These are phyloP conservation scores for Teleopsis dalmanni DNA, from an alignment of 1,140 invertebrate genomes.

Conservation along the genomic window DNA sequence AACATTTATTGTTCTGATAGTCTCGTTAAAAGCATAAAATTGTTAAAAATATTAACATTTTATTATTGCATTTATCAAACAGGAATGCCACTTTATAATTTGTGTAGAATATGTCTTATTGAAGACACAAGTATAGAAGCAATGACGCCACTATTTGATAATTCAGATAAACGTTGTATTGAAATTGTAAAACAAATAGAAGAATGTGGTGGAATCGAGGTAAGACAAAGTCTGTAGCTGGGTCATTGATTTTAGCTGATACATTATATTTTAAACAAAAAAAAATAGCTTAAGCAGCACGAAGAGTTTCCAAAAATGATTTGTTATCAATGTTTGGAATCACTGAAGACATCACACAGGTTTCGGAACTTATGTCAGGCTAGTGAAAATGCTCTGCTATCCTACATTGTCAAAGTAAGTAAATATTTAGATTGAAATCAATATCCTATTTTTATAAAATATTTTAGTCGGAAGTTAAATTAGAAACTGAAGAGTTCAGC, in stretches of 20 bases:
- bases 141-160: constrained; percentile 33
- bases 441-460: not conserved
- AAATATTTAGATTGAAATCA: not conserved
- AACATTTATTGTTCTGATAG: too few species aligned
- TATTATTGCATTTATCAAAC: not conserved
- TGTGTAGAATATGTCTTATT: constrained; percentile 34
- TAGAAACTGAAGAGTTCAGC: constrained; percentile 25
- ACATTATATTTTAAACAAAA: too few species aligned
- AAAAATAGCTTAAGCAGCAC: constrained; percentile 28
- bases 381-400: constrained; percentile 31
- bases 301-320: constrained; percentile 37
- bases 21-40: too few species aligned
- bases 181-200: constrained; percentile 34
- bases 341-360: constrained; percentile 24
- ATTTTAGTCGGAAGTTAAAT: constrained; percentile 29
- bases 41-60: too few species aligned
- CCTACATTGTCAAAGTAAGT: constrained; percentile 32
- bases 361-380: constrained; percentile 33
- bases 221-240: too few species aligned
- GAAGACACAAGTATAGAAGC: constrained; percentile 26
- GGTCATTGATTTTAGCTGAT: too few species aligned
- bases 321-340: constrained; percentile 25
- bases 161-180: constrained; percentile 21
- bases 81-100: constrained; percentile 32
- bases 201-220: constrained; percentile 35